Percentiles rank a stretch among this genome's conserved stretches.
phyloP scores from a whole-genome alignment of 2,113 vertebrate genomes.

The Myanophis thanlyinensis region DNA sequence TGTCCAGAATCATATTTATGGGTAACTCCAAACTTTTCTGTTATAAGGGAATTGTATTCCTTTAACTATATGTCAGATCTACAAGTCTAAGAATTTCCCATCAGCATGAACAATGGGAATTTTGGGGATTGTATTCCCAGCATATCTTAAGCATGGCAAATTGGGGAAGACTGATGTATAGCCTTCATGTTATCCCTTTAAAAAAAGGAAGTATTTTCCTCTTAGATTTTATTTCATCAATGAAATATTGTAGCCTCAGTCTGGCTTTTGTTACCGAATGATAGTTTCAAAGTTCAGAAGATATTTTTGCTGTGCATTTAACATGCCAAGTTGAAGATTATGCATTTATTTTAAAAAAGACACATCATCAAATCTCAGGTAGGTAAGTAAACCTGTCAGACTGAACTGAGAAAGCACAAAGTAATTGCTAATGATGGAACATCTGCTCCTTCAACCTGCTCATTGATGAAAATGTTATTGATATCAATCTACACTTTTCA shows the following conservation, averaged over 20 bases:
- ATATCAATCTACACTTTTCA: background rate
- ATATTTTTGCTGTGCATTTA: background rate
- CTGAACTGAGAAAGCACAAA: background rate
- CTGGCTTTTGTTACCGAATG: background rate
- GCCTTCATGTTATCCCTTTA: background rate
- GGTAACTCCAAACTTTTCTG: background rate
- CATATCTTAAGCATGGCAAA: background rate
- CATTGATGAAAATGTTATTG: background rate
- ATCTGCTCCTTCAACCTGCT: background rate
- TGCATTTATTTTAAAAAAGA: background rate
- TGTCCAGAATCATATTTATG: background rate
- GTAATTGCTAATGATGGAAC: background rate
- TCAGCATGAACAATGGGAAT: background rate
- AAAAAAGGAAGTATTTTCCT: background rate
- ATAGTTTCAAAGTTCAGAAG: background rate
- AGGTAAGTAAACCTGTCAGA: background rate
- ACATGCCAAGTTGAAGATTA: background rate
- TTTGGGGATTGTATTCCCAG: background rate
- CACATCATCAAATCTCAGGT: background rate
- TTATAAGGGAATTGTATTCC: background rate
- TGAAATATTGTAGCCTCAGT: background rate
- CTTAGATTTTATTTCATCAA: background rate
- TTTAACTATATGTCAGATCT: background rate
- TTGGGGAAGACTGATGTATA: background rate
- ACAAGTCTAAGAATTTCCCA: background rate